Evolutionary conservation across 2,797 vertebrate genomes (phyloP).

Genomic region (Serranus cabrilla): DNA sequence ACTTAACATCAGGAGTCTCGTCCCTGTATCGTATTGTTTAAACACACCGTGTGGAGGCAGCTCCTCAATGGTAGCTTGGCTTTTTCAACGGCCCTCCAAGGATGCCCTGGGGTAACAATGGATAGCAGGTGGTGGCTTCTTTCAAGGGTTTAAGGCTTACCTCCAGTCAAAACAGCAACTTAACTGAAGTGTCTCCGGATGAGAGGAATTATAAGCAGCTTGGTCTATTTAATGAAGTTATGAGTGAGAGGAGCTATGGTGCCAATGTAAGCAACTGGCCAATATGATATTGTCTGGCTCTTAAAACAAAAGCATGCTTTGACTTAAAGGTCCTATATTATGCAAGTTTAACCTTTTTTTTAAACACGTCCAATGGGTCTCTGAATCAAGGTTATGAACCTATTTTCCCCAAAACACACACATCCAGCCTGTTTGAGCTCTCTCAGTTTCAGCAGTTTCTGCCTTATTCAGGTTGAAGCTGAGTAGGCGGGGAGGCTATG

Average conservation of each 20-base stretch:
- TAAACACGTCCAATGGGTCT: too few species aligned
- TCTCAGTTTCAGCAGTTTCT: too few species aligned
- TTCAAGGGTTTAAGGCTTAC: slow-evolving; percentile 73
- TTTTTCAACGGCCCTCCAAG: slow-evolving; percentile 55
- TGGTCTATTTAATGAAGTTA: slow-evolving; percentile 64
- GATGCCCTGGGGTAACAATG: slow-evolving; percentile 51
- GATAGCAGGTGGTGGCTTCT: slow-evolving; percentile 71
- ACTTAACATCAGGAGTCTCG: slow-evolving; percentile 70
- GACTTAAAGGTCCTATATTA: too few species aligned
- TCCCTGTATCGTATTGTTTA: slow-evolving; percentile 64
- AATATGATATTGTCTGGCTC: slow-evolving; percentile 14
- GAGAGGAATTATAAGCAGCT: slow-evolving; percentile 70
- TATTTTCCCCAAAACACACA: too few species aligned
- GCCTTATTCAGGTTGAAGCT: too few species aligned
- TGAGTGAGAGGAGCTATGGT: slow-evolving; percentile 25
- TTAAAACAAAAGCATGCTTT: neutral
- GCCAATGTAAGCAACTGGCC: slow-evolving; percentile 21
- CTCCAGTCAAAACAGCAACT: slow-evolving; percentile 75
- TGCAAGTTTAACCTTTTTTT: too few species aligned
- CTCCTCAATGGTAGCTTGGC: slow-evolving; percentile 37
- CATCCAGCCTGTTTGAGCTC: too few species aligned
- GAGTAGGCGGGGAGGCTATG: too few species aligned
- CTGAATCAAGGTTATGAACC: too few species aligned
- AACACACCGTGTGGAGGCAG: slow-evolving; percentile 43
- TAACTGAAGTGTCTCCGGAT: slow-evolving; percentile 72